These are phyloP conservation scores for Drosophila triauraria DNA, from an alignment of 1,140 invertebrate species.

Conservation along the genomic window DNA sequence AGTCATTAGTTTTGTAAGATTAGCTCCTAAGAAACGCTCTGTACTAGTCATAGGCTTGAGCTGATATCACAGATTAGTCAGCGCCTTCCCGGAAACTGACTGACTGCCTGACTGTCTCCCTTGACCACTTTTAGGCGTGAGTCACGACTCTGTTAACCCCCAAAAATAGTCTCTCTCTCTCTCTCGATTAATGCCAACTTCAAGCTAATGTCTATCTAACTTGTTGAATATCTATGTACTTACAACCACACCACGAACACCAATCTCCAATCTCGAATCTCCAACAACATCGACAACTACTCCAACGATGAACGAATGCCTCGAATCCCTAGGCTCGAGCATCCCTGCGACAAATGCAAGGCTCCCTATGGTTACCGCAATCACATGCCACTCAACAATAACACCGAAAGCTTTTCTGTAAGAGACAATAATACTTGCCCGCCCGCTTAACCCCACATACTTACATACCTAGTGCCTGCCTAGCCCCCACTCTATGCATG, in stretches of 20 bases:
- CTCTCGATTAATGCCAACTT: constrained; percentile 23
- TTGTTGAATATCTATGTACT: constrained; percentile 43
- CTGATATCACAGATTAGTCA: constrained; percentile 10
- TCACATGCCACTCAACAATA: constrained; percentile 87
- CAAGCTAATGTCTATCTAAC: constrained; percentile 42
- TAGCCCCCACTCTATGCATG: constrained; percentile 13
- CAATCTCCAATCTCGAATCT: constrained; percentile 29
- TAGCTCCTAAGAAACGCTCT: constrained; percentile 3
- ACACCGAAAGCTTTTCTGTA: constrained; percentile 87
- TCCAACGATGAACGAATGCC: constrained; percentile 21
- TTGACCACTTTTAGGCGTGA: constrained; percentile 7
- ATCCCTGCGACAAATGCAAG: constrained; percentile 86
- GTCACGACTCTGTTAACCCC: constrained; percentile 11
- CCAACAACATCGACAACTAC: constrained; percentile 30
- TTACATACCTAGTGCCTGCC: constrained; percentile 1
- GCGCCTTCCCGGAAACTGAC: not conserved
- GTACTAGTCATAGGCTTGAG: constrained; percentile 2
- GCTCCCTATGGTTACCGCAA: constrained; percentile 89
- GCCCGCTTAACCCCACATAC: constrained; percentile 5
- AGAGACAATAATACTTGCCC: constrained; percentile 55
- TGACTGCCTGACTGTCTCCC: not conserved
- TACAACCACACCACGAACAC: constrained; percentile 61
- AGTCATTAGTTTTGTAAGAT: not conserved
- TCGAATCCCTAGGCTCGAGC: constrained; percentile 61
- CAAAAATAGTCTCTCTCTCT: constrained; percentile 4